These are phyloP conservation scores for Hirudinaria manillensis DNA, from an alignment of 2,888 invertebrate genomes.

Conservation along the genomic window DNA sequence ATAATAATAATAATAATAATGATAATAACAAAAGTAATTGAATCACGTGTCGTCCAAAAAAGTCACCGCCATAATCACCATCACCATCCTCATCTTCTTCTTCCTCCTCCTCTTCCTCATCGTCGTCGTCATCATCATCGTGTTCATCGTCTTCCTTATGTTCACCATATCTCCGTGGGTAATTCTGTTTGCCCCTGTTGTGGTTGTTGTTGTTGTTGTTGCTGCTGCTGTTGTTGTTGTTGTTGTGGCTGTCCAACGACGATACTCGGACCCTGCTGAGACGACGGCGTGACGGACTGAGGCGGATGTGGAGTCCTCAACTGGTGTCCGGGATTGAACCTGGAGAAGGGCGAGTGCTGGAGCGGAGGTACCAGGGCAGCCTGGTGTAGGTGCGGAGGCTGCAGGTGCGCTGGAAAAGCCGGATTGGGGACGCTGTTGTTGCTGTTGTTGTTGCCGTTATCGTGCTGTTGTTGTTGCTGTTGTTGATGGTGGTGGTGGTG, in stretches of 20 bases:
- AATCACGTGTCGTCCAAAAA: no score
- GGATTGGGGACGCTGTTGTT: neutral
- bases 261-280: neutral
- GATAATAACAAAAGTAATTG: no score
- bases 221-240: neutral
- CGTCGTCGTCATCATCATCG: neutral
- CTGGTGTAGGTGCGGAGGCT: neutral
- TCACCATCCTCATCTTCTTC: neutral
- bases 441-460: neutral
- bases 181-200: neutral
- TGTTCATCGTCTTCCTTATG: no score
- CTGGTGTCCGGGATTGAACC: neutral
- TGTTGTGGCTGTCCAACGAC: neutral
- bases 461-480: neutral
- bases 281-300: neutral
- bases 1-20: no score
- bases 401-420: neutral
- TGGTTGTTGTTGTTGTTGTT: neutral
- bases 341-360: slow-evolving; percentile 3
- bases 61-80: no score
- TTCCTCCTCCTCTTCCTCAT: neutral
- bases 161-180: slow-evolving; percentile 14
- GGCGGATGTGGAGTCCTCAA: neutral
- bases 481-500: slow-evolving; percentile 4
- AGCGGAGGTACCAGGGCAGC: slow-evolving; percentile 10